Evolutionary conservation across 2,888 invertebrate species (phyloP).

Genomic region (Gryllus longicercus): DNA sequence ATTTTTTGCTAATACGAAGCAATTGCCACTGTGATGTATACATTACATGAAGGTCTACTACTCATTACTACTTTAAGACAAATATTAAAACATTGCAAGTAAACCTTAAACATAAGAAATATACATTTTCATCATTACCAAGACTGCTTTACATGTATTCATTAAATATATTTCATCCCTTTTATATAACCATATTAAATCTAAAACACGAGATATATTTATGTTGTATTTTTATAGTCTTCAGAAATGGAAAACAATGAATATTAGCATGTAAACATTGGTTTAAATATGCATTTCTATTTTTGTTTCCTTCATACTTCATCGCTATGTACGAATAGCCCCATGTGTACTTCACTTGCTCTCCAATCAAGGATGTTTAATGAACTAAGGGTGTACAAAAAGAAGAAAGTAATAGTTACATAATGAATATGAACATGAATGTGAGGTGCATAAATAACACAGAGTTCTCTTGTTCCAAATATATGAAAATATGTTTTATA

Average conservation of each 20-base stretch:
- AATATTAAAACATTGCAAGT: background rate
- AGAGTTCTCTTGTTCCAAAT: background rate
- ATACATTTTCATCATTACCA: no score
- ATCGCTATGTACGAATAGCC: no score
- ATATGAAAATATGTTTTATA: background rate
- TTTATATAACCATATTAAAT: background rate
- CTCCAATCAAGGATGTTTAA: background rate
- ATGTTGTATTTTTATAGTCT: background rate
- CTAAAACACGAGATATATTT: background rate
- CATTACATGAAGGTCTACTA: background rate
- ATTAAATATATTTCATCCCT: no score
- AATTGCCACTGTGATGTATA: background rate
- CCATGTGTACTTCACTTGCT: background rate
- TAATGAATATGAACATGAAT: background rate
- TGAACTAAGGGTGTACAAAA: background rate
- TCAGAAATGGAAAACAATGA: conserved; percentile 5
- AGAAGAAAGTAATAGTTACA: background rate
- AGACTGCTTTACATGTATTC: no score
- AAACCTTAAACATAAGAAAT: no score
- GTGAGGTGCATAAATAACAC: background rate
- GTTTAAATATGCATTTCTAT: background rate
- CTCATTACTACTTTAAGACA: background rate
- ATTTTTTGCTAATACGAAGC: background rate
- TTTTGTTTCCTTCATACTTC: background rate
- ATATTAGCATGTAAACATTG: background rate